Evolutionary conservation across 2,113 vertebrate species (phyloP).

Genomic region (Notothenia rossii): DNA sequence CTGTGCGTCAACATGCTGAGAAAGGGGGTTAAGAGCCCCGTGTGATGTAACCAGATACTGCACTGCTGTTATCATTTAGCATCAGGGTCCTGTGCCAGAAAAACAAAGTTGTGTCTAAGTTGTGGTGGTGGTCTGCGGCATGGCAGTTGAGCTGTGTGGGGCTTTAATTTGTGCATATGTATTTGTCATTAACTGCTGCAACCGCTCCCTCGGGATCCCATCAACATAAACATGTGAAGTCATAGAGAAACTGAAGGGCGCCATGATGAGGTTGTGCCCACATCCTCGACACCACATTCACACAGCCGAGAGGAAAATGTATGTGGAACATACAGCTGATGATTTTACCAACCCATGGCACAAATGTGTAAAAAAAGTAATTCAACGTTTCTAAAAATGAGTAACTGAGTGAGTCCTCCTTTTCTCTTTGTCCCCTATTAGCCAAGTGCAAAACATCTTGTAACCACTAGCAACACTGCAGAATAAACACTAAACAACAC

Average conservation of each 20-base stretch:
- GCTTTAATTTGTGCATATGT: slow-evolving; percentile 65
- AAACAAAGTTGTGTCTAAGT: slow-evolving; percentile 37
- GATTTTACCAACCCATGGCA: not conserved
- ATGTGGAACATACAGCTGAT: slow-evolving; percentile 3
- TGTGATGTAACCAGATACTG: slow-evolving; percentile 65
- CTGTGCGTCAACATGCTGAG: slow-evolving; percentile 39
- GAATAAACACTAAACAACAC: not conserved
- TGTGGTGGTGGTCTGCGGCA: slow-evolving; percentile 57
- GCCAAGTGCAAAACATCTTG: not conserved
- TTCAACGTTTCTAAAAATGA: not conserved
- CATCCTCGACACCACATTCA: slow-evolving; percentile 46
- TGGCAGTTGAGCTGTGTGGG: slow-evolving; percentile 49
- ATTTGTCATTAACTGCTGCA: slow-evolving; percentile 71
- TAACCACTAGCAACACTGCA: not conserved
- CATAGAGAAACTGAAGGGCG: slow-evolving; percentile 23
- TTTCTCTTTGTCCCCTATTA: not conserved
- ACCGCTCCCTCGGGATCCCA: slow-evolving; percentile 36
- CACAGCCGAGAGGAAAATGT: slow-evolving; percentile 25
- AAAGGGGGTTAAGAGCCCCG: slow-evolving; percentile 28
- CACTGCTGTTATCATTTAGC: slow-evolving; percentile 79
- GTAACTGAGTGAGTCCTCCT: not conserved
- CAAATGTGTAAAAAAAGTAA: slow-evolving; percentile 1
- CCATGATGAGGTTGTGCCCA: slow-evolving; percentile 46
- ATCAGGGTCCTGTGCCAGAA: slow-evolving; percentile 44
- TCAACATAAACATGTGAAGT: slow-evolving; percentile 58